phyloP scores from a whole-genome alignment of 1,140 invertebrate species.

The Drosophila punjabiensis region DNA sequence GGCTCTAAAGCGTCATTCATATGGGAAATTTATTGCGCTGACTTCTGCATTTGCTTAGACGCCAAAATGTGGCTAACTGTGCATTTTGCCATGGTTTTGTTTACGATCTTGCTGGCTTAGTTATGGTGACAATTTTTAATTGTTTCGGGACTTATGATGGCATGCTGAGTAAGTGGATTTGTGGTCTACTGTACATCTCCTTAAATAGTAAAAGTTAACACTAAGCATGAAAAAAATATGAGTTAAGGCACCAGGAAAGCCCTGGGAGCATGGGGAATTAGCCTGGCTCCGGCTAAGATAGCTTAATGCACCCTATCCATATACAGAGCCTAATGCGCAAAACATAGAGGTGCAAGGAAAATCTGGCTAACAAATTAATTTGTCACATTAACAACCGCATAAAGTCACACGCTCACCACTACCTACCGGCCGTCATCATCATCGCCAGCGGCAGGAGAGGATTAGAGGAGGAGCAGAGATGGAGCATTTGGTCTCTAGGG shows the following conservation, averaged over 20 bases:
- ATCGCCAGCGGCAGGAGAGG: conserved; percentile 20
- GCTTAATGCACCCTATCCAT: conserved; percentile 55
- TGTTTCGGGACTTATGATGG: conserved; percentile 21
- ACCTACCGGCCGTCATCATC: conserved; percentile 54
- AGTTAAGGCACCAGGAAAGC: neutral
- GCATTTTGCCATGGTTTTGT: conserved; percentile 55
- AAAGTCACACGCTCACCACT: conserved; percentile 76
- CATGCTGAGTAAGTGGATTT: neutral
- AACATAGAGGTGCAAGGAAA: conserved; percentile 54
- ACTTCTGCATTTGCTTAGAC: conserved; percentile 36
- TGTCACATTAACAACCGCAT: conserved; percentile 82
- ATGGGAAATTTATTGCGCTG: conserved; percentile 62
- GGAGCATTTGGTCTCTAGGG: conserved; percentile 37
- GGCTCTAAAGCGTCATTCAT: conserved; percentile 61
- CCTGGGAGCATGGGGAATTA: conserved; percentile 16
- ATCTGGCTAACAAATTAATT: conserved; percentile 82
- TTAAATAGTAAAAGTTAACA: too few species aligned
- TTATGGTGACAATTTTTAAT: conserved; percentile 45
- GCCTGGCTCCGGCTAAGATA: conserved; percentile 20
- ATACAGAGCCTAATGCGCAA: conserved; percentile 47
- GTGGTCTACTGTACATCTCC: neutral
- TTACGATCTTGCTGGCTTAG: conserved; percentile 35
- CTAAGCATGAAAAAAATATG: neutral
- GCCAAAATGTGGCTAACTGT: conserved; percentile 46
- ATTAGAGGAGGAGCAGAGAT: conserved; percentile 27